Conservation (phyloP, 2,888 invertebrate species). For the Hermodice carunculata region DNA sequence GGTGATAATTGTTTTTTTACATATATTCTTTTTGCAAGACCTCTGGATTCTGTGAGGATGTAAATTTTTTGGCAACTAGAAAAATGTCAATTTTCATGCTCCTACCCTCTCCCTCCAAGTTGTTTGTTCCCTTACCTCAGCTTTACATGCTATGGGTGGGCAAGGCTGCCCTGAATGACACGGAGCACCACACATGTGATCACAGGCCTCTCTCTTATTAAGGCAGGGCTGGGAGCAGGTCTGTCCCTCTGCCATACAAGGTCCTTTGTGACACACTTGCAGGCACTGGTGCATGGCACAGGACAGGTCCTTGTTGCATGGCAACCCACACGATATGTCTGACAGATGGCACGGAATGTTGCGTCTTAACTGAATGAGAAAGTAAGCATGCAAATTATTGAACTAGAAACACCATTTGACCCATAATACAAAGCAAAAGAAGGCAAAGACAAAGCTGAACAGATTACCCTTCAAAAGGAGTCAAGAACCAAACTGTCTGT, state of each 20-base stretch:
- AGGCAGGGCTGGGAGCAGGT: conserved; percentile 86
- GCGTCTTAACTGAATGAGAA: conserved; percentile 77
- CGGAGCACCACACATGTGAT: conserved; percentile 86
- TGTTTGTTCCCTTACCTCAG: conserved; percentile 80
- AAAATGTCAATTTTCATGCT: neutral
- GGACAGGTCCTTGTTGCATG: conserved; percentile 83
- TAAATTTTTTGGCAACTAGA: too few relatives aligned
- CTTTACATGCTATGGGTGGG: conserved; percentile 79
- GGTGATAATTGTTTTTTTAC: too few relatives aligned
- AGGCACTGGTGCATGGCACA: conserved; percentile 90
- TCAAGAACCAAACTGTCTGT: too few relatives aligned
- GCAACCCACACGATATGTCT: conserved; percentile 90
- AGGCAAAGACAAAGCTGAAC: neutral
- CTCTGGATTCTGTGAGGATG: too few relatives aligned
- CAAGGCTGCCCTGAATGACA: conserved; percentile 83
- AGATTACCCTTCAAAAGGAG: too few relatives aligned
- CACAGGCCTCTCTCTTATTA: conserved; percentile 79
- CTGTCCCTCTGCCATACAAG: conserved; percentile 62
- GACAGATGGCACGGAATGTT: conserved; percentile 90
- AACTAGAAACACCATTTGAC: neutral
- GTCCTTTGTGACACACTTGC: conserved; percentile 79
- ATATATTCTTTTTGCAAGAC: too few relatives aligned
- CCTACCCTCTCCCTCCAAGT: too few relatives aligned
- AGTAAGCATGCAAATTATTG: conserved; percentile 42
- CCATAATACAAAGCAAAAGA: neutral